Percentiles rank a stretch among this genome's conserved stretches.
These are phyloP conservation scores for Catharus minimus DNA, from an alignment of 2,113 vertebrate species.

Conservation along the genomic window DNA sequence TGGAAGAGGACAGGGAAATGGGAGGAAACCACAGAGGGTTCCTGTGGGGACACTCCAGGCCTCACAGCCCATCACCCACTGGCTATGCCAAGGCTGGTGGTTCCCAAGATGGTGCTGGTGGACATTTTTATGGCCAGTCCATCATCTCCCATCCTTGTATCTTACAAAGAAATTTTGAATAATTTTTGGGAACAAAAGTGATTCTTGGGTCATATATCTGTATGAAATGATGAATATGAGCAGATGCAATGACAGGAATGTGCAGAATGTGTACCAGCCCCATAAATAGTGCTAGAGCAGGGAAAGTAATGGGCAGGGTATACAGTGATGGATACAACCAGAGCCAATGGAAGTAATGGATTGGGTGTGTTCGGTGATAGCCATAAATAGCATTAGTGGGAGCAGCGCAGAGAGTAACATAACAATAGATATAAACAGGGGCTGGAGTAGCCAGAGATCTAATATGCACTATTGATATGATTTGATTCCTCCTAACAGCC, in stretches of 20 bases:
- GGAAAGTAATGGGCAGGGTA: background rate
- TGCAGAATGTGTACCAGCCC: background rate
- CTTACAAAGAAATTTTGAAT: background rate
- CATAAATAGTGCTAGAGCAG: background rate
- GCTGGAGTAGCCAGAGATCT: background rate
- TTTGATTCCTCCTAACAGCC: background rate
- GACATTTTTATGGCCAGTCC: background rate
- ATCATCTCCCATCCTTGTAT: background rate
- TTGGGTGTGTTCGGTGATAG: background rate
- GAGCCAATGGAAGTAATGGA: slow-evolving; percentile 10
- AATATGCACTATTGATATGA: background rate
- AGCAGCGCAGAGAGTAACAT: background rate
- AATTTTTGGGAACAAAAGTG: background rate
- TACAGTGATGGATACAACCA: background rate
- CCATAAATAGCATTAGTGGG: slow-evolving; percentile 50
- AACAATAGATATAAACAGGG: background rate
- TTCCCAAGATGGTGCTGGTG: background rate
- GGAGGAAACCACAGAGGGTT: background rate
- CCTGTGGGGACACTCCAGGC: background rate
- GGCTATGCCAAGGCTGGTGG: background rate
- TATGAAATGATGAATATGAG: background rate
- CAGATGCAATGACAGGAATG: background rate
- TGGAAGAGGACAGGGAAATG: accelerated
- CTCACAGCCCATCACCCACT: accelerated
- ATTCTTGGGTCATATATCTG: background rate